Evolutionary conservation across 2,888 invertebrate genomes (phyloP).

Genomic region (Pyrrhia umbra): DNA sequence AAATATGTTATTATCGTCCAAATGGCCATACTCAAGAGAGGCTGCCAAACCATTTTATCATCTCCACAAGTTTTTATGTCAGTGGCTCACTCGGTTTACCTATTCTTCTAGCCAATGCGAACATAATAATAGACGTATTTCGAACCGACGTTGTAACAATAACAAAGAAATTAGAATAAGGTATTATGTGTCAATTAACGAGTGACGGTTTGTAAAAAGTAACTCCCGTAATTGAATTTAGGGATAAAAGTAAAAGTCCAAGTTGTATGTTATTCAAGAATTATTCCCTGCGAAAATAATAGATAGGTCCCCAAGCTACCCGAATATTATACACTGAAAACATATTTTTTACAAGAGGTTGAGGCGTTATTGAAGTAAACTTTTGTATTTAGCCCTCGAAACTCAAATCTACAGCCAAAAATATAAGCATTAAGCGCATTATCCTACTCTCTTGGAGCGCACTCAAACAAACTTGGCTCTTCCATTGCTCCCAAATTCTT

Average conservation of each 20-base stretch:
- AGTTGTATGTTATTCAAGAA: conserved; percentile 45
- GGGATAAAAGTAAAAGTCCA: conserved; percentile 13
- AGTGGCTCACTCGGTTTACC: not conserved
- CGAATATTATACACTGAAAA: conserved; percentile 41
- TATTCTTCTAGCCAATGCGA: not conserved
- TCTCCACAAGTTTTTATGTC: not conserved
- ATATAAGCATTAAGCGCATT: conserved; percentile 49
- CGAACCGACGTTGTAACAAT: no score
- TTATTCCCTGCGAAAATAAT: conserved; percentile 41
- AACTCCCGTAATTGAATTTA: conserved; percentile 34
- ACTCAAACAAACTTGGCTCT: conserved; percentile 58
- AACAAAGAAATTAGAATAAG: not conserved
- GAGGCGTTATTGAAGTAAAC: conserved; percentile 49
- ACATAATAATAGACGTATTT: not conserved
- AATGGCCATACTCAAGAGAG: no score
- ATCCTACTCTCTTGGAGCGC: conserved; percentile 47
- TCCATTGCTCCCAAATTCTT: conserved; percentile 64
- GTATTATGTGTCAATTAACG: not conserved
- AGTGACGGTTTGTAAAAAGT: conserved; percentile 10
- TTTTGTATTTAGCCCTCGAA: conserved; percentile 50
- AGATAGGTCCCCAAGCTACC: conserved; percentile 38
- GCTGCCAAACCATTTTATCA: no score
- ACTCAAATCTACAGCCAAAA: conserved; percentile 54
- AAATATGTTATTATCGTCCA: no score
- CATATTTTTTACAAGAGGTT: conserved; percentile 49